Conservation (phyloP, 2,888 invertebrate genomes). For the Cheilosia urbana region DNA sequence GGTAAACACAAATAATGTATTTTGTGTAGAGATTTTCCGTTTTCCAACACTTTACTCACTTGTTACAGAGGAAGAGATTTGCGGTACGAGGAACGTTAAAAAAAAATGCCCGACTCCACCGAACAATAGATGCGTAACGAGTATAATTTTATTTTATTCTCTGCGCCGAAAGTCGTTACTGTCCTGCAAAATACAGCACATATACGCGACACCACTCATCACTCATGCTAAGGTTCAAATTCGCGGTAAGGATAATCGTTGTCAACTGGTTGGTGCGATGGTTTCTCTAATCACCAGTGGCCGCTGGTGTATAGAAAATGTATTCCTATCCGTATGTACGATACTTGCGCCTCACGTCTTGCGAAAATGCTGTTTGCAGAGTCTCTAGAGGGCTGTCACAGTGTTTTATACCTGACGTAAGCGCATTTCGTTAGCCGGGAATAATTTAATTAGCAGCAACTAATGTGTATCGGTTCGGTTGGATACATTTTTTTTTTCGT, state of each 20-base stretch:
- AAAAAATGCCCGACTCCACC: constrained; percentile 22
- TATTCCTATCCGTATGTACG: constrained; percentile 30
- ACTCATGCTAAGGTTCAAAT: constrained; percentile 59
- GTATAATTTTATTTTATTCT: constrained; percentile 37
- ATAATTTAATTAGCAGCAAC: constrained; percentile 73
- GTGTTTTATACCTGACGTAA: constrained; percentile 74
- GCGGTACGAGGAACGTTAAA: background rate
- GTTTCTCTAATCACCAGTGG: constrained; percentile 48
- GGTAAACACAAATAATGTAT: constrained; percentile 19
- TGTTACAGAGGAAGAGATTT: constrained; percentile 23
- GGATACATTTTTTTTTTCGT: constrained; percentile 31
- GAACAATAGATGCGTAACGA: constrained; percentile 67
- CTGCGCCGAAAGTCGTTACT: constrained; percentile 29
- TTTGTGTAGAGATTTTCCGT: background rate
- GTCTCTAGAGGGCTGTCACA: constrained; percentile 67
- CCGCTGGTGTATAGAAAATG: constrained; percentile 17
- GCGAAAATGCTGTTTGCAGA: constrained; percentile 64
- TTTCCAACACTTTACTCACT: constrained; percentile 47
- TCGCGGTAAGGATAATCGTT: constrained; percentile 65
- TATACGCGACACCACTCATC: constrained; percentile 19
- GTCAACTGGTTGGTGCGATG: constrained; percentile 59
- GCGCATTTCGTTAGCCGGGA: constrained; percentile 54
- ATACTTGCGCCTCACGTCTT: constrained; percentile 56
- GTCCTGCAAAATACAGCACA: constrained; percentile 15
- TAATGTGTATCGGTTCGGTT: constrained; percentile 66